Evolutionary conservation across 2,113 vertebrate species (phyloP), one percentile per base, ranked within the genome.

Genomic region (Lamprotornis superbus): DNA sequence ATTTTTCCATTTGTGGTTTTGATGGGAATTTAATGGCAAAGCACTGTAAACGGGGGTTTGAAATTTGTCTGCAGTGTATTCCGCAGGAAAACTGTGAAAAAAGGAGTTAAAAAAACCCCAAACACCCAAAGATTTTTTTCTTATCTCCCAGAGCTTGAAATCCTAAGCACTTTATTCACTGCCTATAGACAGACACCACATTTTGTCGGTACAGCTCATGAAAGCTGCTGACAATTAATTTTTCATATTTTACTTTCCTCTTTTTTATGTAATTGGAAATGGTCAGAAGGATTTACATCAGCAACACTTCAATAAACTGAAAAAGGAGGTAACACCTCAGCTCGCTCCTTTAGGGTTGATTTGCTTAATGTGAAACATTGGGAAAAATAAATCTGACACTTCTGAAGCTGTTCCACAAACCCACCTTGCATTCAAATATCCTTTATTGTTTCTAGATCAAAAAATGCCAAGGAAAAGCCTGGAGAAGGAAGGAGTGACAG

Each of bases 11-110:
- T 82, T 83, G 90, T 25, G 79, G 60, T 56, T 90, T 93, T 89
- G 76, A 89, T 71, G 91, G 57, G 60, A 74, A 90, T 94, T 90
- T 77, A 94, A 86, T 46, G 67, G 55, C 82, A 92, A 87, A 95
- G 20, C 4, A 10, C 20, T 3, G 53, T 78, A 77, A 83, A 35
- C 9, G 0, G 1, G 7, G 35, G 35, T 65, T 76, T 52, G 60
- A 76, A 86, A 65, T 68, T 86, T 85, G 57, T 71, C 77, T 83
- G 70, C 67, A 76, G 52, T 17, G 17, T 52, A 24, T 87, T 84
- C 52, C 55, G 46, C 28, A 35, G 37, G 49, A 70, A 90, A 80
- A 81, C 5, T 40, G 46, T 46, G 60, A 7, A 18, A 42, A 64
- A 27, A 2, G 3, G 4, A 39, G 2, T 7, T 47, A 11, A 30